These are phyloP conservation scores for Platycheirus albimanus DNA, from an alignment of 2,888 invertebrate genomes.

Conservation along the genomic window DNA sequence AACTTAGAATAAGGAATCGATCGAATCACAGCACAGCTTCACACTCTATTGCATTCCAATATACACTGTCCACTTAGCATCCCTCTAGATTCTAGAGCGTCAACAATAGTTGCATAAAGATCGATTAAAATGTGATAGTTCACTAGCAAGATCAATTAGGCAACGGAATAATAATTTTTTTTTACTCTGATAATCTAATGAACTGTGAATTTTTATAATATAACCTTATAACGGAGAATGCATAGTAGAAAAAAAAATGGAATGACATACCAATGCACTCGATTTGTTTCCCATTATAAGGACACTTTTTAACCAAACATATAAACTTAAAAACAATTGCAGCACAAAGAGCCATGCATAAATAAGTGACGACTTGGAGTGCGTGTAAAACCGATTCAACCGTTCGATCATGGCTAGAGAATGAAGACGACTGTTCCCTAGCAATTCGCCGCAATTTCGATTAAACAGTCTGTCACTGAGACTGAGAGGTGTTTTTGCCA, in stretches of 20 bases:
- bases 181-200: neutral
- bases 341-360: constrained; percentile 54
- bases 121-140: constrained; percentile 56
- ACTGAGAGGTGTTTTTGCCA: constrained; percentile 15
- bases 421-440: constrained; percentile 52
- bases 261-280: constrained; percentile 55
- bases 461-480: constrained; percentile 11
- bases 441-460: constrained; percentile 64
- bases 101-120: constrained; percentile 24
- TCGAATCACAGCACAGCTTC: neutral
- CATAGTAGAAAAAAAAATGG: neutral
- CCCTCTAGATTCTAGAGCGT: constrained; percentile 1
- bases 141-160: constrained; percentile 45
- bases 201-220: constrained; percentile 10
- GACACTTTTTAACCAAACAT: constrained; percentile 47
- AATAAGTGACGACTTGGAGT: constrained; percentile 47
- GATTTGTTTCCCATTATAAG: constrained; percentile 61
- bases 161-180: constrained; percentile 22
- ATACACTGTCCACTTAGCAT: constrained; percentile 12
- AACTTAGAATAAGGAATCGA: constrained; percentile 52
- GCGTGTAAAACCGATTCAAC: constrained; percentile 67
- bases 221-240: neutral
- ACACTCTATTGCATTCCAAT: constrained; percentile 39
- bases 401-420: constrained; percentile 71
- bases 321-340: constrained; percentile 48